Evolutionary conservation across 2,888 invertebrate genomes (phyloP).

Genomic region (Ommatoiulus sabulosus): DNA sequence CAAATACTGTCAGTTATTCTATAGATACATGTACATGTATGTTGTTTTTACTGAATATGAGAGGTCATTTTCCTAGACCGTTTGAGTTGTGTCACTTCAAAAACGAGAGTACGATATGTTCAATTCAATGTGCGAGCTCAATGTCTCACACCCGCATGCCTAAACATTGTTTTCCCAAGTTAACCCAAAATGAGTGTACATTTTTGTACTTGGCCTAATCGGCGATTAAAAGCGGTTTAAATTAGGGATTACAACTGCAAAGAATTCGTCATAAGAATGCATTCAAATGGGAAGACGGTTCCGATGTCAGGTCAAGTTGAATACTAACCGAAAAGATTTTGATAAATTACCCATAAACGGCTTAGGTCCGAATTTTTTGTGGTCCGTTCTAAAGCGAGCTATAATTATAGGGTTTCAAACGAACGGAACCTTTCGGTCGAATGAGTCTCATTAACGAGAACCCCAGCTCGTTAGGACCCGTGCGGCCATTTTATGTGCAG

Average conservation of each 20-base stretch:
- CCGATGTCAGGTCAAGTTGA: not conserved
- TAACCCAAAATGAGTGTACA: too few relatives aligned
- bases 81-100: too few relatives aligned
- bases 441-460: not conserved
- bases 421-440: not conserved
- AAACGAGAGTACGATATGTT: too few relatives aligned
- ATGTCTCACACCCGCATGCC: too few relatives aligned
- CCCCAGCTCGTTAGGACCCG: not conserved
- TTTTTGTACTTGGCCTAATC: not conserved
- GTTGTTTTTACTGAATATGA: too few relatives aligned
- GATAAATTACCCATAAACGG: constrained; percentile 30
- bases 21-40: too few relatives aligned
- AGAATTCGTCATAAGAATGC: not conserved
- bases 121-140: too few relatives aligned
- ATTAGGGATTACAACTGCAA: not conserved
- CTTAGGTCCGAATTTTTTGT: not conserved
- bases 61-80: too few relatives aligned
- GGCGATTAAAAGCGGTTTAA: not conserved
- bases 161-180: too few relatives aligned
- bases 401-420: constrained; percentile 23
- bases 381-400: not conserved
- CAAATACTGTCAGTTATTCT: too few relatives aligned
- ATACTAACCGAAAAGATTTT: not conserved
- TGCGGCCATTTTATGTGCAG: not conserved
- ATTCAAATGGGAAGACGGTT: not conserved